A percentile compares a stretch with the other conserved stretches of the same genome.
phyloP scores from a whole-genome alignment of 2,113 vertebrate species.

The Megaptera novaeangliae region DNA sequence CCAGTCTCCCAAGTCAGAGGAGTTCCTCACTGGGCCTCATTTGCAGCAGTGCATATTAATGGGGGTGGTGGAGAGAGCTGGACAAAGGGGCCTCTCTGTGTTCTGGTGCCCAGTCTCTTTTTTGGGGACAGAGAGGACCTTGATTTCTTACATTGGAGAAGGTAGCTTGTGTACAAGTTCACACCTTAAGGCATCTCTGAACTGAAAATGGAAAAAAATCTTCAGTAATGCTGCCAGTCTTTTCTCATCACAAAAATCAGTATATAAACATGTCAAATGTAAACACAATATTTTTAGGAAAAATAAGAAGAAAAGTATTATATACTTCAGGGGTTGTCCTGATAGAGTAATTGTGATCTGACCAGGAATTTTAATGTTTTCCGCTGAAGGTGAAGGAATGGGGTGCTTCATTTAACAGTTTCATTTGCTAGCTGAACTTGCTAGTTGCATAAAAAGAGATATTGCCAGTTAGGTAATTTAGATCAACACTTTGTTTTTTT shows the following conservation, averaged over 20 bases:
- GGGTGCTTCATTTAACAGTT: neutral
- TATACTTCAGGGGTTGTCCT: neutral
- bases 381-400: neutral
- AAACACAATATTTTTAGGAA: neutral
- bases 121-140: neutral
- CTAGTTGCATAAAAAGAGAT: neutral
- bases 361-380: neutral
- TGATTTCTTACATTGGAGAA: conserved; percentile 5
- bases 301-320: neutral
- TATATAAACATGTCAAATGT: neutral
- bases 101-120: neutral
- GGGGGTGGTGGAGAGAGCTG: neutral
- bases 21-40: neutral
- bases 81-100: conserved; percentile 3
- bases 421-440: neutral
- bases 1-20: conserved; percentile 14
- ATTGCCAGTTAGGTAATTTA: neutral
- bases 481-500: neutral
- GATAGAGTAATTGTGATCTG: neutral
- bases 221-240: neutral
- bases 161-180: neutral
- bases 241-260: neutral
- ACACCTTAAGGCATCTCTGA: conserved; percentile 4
- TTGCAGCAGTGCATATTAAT: conserved; percentile 34
- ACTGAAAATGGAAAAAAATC: neutral